Conservation (phyloP, 2,113 vertebrate species). For the Australoheros scitulus region DNA sequence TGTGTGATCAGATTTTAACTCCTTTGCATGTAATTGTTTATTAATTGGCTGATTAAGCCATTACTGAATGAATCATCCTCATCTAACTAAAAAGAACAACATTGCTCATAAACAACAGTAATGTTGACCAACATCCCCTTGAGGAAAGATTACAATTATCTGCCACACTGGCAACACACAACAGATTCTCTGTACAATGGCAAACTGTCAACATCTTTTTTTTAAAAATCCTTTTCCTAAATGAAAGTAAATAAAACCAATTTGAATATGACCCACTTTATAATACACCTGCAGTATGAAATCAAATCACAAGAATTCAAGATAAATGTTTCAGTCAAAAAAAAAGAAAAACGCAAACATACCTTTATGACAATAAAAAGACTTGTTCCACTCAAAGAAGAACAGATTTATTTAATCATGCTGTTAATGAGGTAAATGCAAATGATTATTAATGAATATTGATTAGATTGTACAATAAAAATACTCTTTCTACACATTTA, state of each 20-base stretch:
- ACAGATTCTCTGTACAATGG: neutral
- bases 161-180: conserved; percentile 29
- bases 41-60: conserved; percentile 63
- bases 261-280: conserved; percentile 29
- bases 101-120: conserved; percentile 46
- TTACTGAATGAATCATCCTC: conserved; percentile 54
- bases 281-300: conserved; percentile 1
- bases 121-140: conserved; percentile 64
- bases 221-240: conserved; percentile 3
- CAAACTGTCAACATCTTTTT: conserved; percentile 11
- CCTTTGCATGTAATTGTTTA: conserved; percentile 66
- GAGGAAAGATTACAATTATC: conserved; percentile 55
- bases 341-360: neutral
- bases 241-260: conserved; percentile 15
- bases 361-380: neutral
- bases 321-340: neutral
- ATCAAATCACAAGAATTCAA: neutral
- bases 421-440: neutral
- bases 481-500: neutral
- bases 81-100: conserved; percentile 41
- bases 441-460: neutral
- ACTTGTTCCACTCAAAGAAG: neutral
- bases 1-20: conserved; percentile 28
- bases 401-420: neutral
- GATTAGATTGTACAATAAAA: neutral